phyloP scores from a whole-genome alignment of 1,140 invertebrate genomes.

The Magallana gigas region DNA sequence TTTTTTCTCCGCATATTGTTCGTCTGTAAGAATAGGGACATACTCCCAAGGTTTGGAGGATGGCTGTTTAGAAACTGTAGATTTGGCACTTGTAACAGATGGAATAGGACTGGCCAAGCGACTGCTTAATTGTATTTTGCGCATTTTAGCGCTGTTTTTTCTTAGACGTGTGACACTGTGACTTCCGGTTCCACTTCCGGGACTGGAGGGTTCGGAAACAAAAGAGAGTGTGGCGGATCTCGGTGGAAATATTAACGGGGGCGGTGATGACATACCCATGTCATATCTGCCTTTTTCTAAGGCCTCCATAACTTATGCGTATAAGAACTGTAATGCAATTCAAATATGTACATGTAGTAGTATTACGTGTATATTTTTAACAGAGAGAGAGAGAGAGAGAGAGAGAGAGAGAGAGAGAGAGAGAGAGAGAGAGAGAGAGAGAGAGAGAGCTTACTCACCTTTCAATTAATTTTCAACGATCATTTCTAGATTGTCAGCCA shows the following conservation, averaged over 20 bases:
- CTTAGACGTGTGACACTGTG: constrained; percentile 1
- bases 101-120: constrained; percentile 8
- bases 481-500: not conserved
- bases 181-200: constrained; percentile 27
- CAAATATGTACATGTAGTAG: not conserved
- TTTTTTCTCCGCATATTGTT: constrained; percentile 51
- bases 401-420: not conserved
- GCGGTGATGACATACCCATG: not conserved
- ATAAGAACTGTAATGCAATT: too few relatives aligned
- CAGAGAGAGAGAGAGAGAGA: not conserved
- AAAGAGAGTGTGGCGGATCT: constrained; percentile 19
- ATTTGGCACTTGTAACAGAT: constrained; percentile 17
- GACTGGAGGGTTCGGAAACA: constrained; percentile 29
- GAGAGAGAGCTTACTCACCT: not conserved
- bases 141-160: constrained; percentile 41
- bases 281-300: constrained; percentile 23
- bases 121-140: constrained; percentile 20
- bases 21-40: constrained; percentile 43
- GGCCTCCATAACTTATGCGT: not conserved
- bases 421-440: not conserved
- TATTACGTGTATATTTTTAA: not conserved
- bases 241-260: constrained; percentile 8
- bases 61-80: constrained; percentile 4
- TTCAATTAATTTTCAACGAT: not conserved
- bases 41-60: constrained; percentile 17